phyloP scores from a whole-genome alignment of 2,797 vertebrate species.

The Chromis chromis region DNA sequence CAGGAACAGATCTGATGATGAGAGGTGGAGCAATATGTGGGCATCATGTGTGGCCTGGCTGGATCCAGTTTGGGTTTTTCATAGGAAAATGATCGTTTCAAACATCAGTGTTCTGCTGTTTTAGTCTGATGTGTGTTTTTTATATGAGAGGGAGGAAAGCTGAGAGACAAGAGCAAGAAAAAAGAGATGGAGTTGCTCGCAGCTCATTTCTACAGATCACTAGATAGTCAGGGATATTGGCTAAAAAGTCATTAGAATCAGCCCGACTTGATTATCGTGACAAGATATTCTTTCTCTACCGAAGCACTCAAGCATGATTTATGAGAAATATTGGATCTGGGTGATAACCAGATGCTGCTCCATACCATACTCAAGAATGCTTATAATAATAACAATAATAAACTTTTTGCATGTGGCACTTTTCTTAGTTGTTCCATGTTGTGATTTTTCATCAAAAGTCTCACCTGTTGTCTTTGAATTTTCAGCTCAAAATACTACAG shows the following conservation, averaged over 20 bases:
- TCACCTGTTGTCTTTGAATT: too few relatives aligned
- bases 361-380: too few relatives aligned
- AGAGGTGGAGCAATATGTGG: slow-evolving; percentile 48
- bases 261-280: slow-evolving; percentile 19
- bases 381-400: too few relatives aligned
- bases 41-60: slow-evolving; percentile 40
- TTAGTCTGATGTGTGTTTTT: not conserved
- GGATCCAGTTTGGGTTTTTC: slow-evolving; percentile 7
- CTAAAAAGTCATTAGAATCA: slow-evolving; percentile 43
- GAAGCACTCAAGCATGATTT: not conserved
- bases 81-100: slow-evolving; percentile 14
- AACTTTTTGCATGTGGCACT: too few relatives aligned
- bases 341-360: not conserved
- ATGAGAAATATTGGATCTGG: not conserved
- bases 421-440: too few relatives aligned
- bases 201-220: slow-evolving; percentile 21
- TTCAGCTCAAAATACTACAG: too few relatives aligned
- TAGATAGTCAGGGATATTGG: slow-evolving; percentile 47
- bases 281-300: not conserved
- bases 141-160: not conserved
- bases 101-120: not conserved
- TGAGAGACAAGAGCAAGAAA: not conserved
- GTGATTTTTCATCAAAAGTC: too few relatives aligned
- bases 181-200: not conserved
- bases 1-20: slow-evolving; percentile 37